phyloP scores from a whole-genome alignment of 2,113 vertebrate genomes.

The Microtus richardsoni region DNA sequence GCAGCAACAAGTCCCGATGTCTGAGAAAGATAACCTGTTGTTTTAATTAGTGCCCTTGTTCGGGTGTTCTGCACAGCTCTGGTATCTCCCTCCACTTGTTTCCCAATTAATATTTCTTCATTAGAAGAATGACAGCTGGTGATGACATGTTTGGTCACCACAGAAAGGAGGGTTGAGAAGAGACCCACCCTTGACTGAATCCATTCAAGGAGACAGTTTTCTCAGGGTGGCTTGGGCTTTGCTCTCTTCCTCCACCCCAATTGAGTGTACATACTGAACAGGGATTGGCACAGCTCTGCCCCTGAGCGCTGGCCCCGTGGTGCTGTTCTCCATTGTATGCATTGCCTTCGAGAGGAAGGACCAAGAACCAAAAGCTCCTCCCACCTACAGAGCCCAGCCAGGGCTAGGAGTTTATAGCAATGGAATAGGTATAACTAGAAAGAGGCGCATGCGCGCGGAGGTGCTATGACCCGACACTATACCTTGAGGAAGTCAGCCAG shows the following conservation, averaged over 20 bases:
- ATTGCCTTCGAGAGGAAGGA: constrained; percentile 48
- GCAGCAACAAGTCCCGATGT: no score
- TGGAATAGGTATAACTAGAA: constrained; percentile 77
- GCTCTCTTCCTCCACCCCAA: background rate
- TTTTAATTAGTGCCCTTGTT: background rate
- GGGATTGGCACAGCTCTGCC: constrained; percentile 65
- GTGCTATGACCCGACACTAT: constrained; percentile 70
- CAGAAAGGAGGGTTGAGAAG: background rate
- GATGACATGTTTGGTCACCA: background rate
- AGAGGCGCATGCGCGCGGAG: constrained; percentile 71
- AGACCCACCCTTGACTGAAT: constrained; percentile 52
- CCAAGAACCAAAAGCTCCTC: constrained; percentile 81
- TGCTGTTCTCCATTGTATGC: fast-evolving
- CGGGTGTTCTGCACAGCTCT: background rate
- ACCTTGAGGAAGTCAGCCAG: constrained; percentile 74
- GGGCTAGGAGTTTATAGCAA: constrained; percentile 75
- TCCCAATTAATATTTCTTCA: background rate
- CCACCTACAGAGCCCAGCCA: constrained; percentile 81
- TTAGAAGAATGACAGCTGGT: background rate
- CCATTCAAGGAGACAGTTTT: constrained; percentile 58
- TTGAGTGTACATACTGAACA: constrained; percentile 44
- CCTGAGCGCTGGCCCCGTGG: constrained; percentile 2
- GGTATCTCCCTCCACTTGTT: background rate
- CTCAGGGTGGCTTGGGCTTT: constrained; percentile 24
- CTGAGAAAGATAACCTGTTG: background rate